phyloP scores from a whole-genome alignment of 2,797 vertebrate species.

The Calcarius lapponicus region DNA sequence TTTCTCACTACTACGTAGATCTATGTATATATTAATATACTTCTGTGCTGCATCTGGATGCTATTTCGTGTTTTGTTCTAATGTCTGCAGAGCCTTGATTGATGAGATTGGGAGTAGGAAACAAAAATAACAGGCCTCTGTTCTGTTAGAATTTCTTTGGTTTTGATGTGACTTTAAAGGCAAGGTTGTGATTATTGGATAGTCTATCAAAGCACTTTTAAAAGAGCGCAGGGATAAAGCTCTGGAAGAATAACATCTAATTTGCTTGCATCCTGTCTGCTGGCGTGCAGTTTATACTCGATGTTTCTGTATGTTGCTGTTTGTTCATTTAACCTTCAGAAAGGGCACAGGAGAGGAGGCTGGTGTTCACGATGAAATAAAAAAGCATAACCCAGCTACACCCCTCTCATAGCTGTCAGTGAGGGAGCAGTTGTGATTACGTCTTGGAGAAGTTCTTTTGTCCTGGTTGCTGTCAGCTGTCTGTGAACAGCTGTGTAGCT shows the following conservation, averaged over 20 bases:
- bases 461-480: neutral
- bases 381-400: neutral
- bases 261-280: neutral
- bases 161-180: neutral
- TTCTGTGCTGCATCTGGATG: neutral
- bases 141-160: neutral
- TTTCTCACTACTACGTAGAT: neutral
- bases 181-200: neutral
- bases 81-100: neutral
- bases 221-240: neutral
- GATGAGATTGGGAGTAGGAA: neutral
- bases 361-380: neutral
- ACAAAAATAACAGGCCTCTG: neutral
- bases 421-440: neutral
- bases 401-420: neutral
- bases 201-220: neutral
- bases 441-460: neutral
- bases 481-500: neutral
- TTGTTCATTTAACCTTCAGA: neutral
- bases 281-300: fast-evolving
- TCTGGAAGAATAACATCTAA: neutral
- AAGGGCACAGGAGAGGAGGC: neutral
- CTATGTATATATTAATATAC: neutral
- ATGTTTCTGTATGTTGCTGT: neutral
- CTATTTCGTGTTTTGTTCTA: neutral